Base-by-base conservation (phyloP, 2,113 vertebrate species). In the Cynocephalus volans region DNA sequence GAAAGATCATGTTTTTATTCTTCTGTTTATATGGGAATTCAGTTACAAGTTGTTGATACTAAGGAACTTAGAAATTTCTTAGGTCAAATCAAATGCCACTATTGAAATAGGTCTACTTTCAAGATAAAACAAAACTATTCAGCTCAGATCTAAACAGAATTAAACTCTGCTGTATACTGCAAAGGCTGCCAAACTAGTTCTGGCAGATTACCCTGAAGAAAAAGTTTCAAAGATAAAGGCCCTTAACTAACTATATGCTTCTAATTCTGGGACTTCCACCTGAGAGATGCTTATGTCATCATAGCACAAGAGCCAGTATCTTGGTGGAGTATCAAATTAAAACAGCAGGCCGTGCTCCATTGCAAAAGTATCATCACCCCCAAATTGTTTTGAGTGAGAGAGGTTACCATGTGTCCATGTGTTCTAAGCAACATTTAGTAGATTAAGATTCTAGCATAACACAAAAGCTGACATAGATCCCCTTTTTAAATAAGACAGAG, bases 41-140 rank as follows among this genome's bases (percentile, higher is more conserved):
- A 14, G 41, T 75, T 76, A 41, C 6, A 3, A 77, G n/a, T 72
- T 21, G 75, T 64, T 88, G 72, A 77, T 79, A 70, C 33, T 26
- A 50, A 94, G 58, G 41, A 31, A 88, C 75, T 48, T 93, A 85
- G 65, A n/a, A 18, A 41, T 88, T 92, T 89, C 64, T 64, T 69
- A 93, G 83, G 64, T 90, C 31, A 76, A 73, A 13, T 70, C 65
- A 60, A 24, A 62, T n/a, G 48, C 45, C 50, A 21, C 19, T 80
- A 1, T 10, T 56, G 41, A 92, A 76, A 62, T 48, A 60, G 48
- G 84, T 23, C 76, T 77, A 48, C 72, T 73, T 69, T 94, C 26
- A 72, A 54, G 54, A 64, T 50, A 65, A 86, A 69, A 73, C 67
- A 65, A 58, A 95, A 56, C 23, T 23, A 19, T 81, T 85, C 88